A percentile compares a stretch with the other conserved stretches of the same genome.
Evolutionary conservation across 1,140 invertebrate genomes (phyloP).

Genomic region (Trachymyrmex cornetzi): DNA sequence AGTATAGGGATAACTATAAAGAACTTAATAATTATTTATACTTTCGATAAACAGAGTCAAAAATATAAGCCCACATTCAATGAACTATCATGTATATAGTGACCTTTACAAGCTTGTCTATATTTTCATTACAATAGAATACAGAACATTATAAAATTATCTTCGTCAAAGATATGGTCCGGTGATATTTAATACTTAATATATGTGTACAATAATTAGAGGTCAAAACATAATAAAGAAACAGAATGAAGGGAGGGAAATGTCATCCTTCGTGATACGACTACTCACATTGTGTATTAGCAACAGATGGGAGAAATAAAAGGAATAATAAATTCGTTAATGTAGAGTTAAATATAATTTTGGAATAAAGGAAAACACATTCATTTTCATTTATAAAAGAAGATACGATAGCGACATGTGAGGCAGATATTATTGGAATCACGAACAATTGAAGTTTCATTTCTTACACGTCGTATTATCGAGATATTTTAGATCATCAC

Average conservation of each 20-base stretch:
- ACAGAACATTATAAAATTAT: background rate
- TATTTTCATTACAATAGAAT: background rate
- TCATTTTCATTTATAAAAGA: background rate
- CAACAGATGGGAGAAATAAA: background rate
- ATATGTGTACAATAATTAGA: background rate
- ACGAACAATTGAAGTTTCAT: background rate
- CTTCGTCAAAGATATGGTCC: background rate
- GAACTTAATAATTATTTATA: conserved; percentile 14
- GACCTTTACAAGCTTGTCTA: background rate
- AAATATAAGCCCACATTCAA: background rate
- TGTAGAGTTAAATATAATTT: background rate
- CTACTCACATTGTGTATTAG: background rate
- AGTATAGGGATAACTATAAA: background rate
- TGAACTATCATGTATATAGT: background rate
- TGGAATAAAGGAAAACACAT: background rate
- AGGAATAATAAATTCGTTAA: background rate
- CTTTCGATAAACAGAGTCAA: background rate
- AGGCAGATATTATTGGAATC: background rate
- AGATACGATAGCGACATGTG: background rate
- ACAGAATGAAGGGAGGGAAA: background rate
- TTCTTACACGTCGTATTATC: background rate
- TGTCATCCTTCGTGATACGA: background rate
- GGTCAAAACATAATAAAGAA: background rate
- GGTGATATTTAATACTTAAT: background rate
- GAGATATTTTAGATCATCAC: background rate